These are phyloP conservation scores for Takifugu ocellatus DNA, from an alignment of 2,797 vertebrate genomes.

Conservation along the genomic window DNA sequence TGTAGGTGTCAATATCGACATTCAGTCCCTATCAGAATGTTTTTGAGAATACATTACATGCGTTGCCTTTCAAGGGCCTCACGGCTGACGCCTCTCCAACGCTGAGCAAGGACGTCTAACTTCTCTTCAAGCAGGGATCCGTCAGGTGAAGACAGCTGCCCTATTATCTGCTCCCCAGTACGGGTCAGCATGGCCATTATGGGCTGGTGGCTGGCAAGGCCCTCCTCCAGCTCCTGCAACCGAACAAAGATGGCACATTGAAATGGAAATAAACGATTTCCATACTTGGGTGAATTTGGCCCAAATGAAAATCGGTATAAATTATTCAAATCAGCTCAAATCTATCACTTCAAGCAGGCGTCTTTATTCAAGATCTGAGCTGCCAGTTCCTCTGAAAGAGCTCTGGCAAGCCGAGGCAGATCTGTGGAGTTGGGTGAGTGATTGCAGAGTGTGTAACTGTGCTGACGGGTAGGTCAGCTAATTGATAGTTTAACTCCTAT, in stretches of 20 bases:
- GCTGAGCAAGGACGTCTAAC: slow-evolving; percentile 77
- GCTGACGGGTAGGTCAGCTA: slow-evolving; percentile 43
- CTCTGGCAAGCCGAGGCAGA: slow-evolving; percentile 33
- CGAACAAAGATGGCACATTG: not conserved
- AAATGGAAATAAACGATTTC: not conserved
- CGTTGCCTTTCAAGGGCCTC: slow-evolving; percentile 80
- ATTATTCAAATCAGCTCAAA: slow-evolving; percentile 39
- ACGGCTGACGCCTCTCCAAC: slow-evolving; percentile 75
- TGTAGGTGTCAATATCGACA: not conserved
- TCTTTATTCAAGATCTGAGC: slow-evolving; percentile 32
- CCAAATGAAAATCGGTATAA: slow-evolving; percentile 31
- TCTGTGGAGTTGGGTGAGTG: slow-evolving; percentile 33
- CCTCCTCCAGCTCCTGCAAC: slow-evolving; percentile 88
- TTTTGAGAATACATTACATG: slow-evolving; percentile 73
- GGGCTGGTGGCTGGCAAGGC: slow-evolving; percentile 80
- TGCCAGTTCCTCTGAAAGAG: slow-evolving; percentile 37
- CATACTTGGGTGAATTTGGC: not conserved
- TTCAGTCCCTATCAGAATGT: not conserved
- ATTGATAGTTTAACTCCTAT: slow-evolving; percentile 50
- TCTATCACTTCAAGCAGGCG: slow-evolving; percentile 28
- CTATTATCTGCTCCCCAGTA: slow-evolving; percentile 84
- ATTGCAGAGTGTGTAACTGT: slow-evolving; percentile 28
- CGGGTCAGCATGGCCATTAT: slow-evolving; percentile 74
- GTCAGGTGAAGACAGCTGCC: slow-evolving; percentile 82
- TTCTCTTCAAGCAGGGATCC: slow-evolving; percentile 86